A percentile compares a stretch with the other conserved stretches of the same genome.
These are phyloP conservation scores for Blastobasis lacticolella DNA, from an alignment of 2,888 invertebrate genomes.

Conservation along the genomic window DNA sequence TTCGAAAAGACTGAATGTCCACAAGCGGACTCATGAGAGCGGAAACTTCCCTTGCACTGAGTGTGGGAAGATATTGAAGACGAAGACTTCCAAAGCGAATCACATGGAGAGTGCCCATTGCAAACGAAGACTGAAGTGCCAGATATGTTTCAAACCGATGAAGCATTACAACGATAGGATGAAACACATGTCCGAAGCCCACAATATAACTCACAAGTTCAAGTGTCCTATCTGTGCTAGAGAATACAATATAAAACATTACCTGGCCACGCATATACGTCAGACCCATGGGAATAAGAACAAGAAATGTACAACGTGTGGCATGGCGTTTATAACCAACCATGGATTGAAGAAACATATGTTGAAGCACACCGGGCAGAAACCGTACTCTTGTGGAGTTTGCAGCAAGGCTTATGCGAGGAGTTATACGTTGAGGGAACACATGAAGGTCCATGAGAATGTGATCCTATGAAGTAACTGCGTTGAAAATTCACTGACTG, in stretches of 20 bases:
- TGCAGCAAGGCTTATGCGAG: constrained; percentile 48
- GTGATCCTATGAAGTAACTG: too few relatives aligned
- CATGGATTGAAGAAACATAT: constrained; percentile 63
- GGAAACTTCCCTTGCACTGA: constrained; percentile 46
- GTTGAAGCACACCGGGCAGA: constrained; percentile 53
- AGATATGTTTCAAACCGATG: constrained; percentile 55
- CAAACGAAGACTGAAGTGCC: constrained; percentile 49
- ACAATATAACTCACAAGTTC: constrained; percentile 53
- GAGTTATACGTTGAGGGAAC: constrained; percentile 37
- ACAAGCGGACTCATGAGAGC: constrained; percentile 61
- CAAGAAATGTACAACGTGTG: constrained; percentile 61
- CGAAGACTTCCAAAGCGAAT: constrained; percentile 46
- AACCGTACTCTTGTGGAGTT: constrained; percentile 46
- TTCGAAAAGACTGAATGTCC: constrained; percentile 60
- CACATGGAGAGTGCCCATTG: constrained; percentile 55
- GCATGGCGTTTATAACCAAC: constrained; percentile 63
- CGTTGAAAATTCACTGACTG: too few relatives aligned
- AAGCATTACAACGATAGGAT: constrained; percentile 60
- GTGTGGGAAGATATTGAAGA: constrained; percentile 52
- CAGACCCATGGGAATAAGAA: constrained; percentile 60
- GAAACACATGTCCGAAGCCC: constrained; percentile 58
- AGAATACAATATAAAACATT: constrained; percentile 58
- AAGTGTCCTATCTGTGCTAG: constrained; percentile 46
- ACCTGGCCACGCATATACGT: constrained; percentile 54
- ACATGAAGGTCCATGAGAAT: constrained; percentile 34